Evolutionary conservation across 2,888 invertebrate species (phyloP).

Genomic region (Acrobasis repandana): DNA sequence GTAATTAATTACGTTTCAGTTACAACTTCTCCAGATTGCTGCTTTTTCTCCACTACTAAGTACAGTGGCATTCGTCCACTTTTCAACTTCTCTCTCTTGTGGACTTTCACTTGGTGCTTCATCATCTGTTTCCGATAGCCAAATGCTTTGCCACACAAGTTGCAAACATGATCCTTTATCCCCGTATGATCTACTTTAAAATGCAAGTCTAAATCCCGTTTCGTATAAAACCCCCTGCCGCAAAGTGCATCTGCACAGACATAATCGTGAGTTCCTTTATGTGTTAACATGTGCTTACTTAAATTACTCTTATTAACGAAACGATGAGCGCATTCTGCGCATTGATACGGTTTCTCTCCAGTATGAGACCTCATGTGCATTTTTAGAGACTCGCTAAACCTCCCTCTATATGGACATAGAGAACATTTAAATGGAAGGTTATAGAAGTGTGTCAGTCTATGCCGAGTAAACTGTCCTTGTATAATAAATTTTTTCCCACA

Average conservation of each 20-base stretch:
- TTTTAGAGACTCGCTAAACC: slow-evolving; percentile 65
- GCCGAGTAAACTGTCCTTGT: slow-evolving; percentile 58
- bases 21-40: slow-evolving; percentile 40
- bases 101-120: slow-evolving; percentile 71
- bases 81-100: slow-evolving; percentile 65
- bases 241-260: slow-evolving; percentile 69
- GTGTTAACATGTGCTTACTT: slow-evolving; percentile 63
- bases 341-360: slow-evolving; percentile 71
- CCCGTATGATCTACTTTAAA: slow-evolving; percentile 70
- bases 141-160: slow-evolving; percentile 68
- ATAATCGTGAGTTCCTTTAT: slow-evolving; percentile 57
- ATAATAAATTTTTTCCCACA: slow-evolving; percentile 66
- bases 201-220: slow-evolving; percentile 60
- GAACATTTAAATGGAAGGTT: slow-evolving; percentile 65
- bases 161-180: slow-evolving; percentile 67
- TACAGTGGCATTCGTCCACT: slow-evolving; percentile 68
- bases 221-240: slow-evolving; percentile 62
- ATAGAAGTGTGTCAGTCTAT: slow-evolving; percentile 65
- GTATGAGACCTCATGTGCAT: slow-evolving; percentile 74
- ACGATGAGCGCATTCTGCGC: slow-evolving; percentile 60
- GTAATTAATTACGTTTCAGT: slow-evolving; percentile 18
- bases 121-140: slow-evolving; percentile 73
- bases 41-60: slow-evolving; percentile 56
- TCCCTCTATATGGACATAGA: slow-evolving; percentile 67
- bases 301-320: slow-evolving; percentile 73